Evolutionary conservation across 2,888 invertebrate genomes (phyloP).

Genomic region (Brenthis ino): DNA sequence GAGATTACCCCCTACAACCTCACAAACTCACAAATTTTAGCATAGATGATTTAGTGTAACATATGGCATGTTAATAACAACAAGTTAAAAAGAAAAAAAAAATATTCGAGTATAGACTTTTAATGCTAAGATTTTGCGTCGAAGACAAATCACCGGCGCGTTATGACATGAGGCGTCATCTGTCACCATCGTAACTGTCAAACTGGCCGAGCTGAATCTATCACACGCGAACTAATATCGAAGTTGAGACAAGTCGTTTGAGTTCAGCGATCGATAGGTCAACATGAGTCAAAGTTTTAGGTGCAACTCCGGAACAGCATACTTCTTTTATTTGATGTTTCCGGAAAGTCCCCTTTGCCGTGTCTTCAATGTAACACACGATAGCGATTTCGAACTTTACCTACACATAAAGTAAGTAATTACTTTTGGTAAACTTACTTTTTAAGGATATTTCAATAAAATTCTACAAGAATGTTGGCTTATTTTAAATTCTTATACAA

Average conservation of each 20-base stretch:
- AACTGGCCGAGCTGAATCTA: conserved; percentile 75
- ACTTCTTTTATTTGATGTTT: conserved; percentile 76
- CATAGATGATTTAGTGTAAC: neutral
- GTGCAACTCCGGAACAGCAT: conserved; percentile 58
- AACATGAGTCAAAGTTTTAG: conserved; percentile 58
- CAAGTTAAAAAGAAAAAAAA: neutral
- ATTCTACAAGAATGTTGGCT: no score
- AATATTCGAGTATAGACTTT: conserved; percentile 5
- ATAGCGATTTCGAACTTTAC: conserved; percentile 58
- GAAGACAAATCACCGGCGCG: conserved; percentile 75
- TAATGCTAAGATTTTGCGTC: conserved; percentile 53
- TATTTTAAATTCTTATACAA: no score
- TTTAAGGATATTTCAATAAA: neutral
- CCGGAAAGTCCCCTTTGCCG: conserved; percentile 64
- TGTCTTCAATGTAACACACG: conserved; percentile 59
- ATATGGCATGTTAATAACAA: conserved; percentile 11
- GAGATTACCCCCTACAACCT: no score
- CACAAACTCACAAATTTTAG: no score
- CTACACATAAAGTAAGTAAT: neutral
- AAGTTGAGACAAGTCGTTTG: conserved; percentile 60
- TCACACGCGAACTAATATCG: conserved; percentile 79
- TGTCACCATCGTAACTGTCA: conserved; percentile 79
- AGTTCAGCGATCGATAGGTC: conserved; percentile 46
- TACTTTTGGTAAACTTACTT: neutral
- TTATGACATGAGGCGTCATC: conserved; percentile 75